A percentile compares a stretch with the other conserved stretches of the same genome.
phyloP scores from a whole-genome alignment of 2,797 vertebrate genomes.

The Lithobates sylvaticus region DNA sequence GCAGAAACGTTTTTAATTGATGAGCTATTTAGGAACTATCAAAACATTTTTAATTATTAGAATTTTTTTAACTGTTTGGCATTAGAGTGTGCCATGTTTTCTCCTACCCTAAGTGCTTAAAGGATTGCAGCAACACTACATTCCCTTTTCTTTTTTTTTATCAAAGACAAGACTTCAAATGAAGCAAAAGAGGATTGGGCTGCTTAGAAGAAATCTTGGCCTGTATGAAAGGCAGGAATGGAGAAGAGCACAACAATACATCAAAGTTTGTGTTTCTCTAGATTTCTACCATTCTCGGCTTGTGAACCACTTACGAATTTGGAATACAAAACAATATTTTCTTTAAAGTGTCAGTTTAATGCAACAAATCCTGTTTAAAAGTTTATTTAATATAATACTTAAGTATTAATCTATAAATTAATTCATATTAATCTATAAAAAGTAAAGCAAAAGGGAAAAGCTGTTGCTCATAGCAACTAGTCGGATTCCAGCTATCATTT shows the following conservation, averaged over 20 bases:
- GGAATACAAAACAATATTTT: no score
- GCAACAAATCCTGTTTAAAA: no score
- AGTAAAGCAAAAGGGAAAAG: no score
- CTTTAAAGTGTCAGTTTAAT: no score
- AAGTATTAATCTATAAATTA: no score
- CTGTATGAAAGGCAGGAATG: constrained; percentile 1
- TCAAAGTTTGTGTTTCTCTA: not conserved
- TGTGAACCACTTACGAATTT: not conserved
- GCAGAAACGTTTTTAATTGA: not conserved
- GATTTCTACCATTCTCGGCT: not conserved
- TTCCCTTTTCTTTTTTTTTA: not conserved
- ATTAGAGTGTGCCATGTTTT: not conserved
- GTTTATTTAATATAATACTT: no score
- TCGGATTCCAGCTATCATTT: not conserved
- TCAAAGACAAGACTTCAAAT: not conserved
- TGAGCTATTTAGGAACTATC: not conserved
- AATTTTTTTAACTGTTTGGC: not conserved
- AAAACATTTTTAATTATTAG: not conserved
- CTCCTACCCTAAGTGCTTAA: not conserved
- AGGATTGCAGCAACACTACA: not conserved
- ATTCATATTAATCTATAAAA: no score
- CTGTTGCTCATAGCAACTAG: not conserved
- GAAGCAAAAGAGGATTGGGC: constrained; percentile 3
- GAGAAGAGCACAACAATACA: not conserved
- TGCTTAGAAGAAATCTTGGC: not conserved